Conservation (phyloP, 53 echinoderm and acorn worm species). For the Zoroaster sp. region DNA sequence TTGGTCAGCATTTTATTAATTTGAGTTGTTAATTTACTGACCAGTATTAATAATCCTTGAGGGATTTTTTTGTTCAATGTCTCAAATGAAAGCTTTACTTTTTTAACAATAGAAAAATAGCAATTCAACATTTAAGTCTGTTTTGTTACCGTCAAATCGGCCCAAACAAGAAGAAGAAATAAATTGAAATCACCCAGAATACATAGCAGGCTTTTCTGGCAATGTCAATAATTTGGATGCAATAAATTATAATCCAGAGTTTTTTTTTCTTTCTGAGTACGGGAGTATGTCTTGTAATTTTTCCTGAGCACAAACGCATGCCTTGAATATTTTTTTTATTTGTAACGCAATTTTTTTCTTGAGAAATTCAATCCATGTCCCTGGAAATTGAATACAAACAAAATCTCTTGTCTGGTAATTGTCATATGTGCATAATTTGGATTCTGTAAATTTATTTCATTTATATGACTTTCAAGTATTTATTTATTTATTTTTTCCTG, state of each 20-base stretch:
- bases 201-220: no score
- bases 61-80: no score
- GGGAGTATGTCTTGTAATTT: neutral
- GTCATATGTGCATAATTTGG: neutral
- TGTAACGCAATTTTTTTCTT: neutral
- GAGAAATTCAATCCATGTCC: neutral
- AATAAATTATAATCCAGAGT: neutral
- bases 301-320: neutral
- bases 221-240: neutral
- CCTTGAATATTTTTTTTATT: neutral
- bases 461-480: neutral
- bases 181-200: no score
- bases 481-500: neutral
- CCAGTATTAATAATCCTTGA: no score
- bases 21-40: no score
- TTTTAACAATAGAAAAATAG: no score
- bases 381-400: no score
- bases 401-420: neutral
- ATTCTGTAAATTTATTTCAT: neutral
- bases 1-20: no score
- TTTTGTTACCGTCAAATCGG: no score
- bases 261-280: neutral
- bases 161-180: no score
- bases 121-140: no score
- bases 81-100: no score